phyloP scores from a whole-genome alignment of 1,140 invertebrate genomes.

The Drosophila ercepeae region DNA sequence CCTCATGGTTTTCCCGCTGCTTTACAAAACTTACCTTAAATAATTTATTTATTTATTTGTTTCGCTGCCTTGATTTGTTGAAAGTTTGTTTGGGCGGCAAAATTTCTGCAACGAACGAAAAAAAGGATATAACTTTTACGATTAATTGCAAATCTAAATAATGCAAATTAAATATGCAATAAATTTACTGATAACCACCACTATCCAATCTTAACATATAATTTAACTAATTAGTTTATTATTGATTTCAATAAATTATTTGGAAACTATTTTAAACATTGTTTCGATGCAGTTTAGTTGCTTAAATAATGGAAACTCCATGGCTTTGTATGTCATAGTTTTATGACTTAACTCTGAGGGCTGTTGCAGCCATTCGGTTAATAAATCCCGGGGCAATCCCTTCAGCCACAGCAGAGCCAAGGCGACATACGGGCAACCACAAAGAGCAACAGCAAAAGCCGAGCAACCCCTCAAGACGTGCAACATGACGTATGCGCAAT shows the following conservation, averaged over 20 bases:
- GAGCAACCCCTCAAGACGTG: neutral
- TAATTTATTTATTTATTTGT: conserved; percentile 40
- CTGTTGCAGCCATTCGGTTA: conserved; percentile 3
- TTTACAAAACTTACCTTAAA: conserved; percentile 34
- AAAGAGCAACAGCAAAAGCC: neutral
- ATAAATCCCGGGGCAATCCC: conserved; percentile 37
- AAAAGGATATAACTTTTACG: conserved; percentile 2
- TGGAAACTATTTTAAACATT: neutral
- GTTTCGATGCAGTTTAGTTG: neutral
- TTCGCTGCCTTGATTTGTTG: conserved; percentile 12
- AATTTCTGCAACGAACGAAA: conserved; percentile 32
- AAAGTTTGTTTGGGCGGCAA: conserved; percentile 10
- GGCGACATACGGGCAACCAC: neutral
- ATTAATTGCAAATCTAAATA: neutral
- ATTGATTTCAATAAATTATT: neutral
- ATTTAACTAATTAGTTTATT: neutral
- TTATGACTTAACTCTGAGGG: conserved; percentile 2
- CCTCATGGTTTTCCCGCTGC: conserved; percentile 14
- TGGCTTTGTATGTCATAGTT: conserved; percentile 19
- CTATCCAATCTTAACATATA: neutral
- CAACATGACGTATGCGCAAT: conserved; percentile 52
- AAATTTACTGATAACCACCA: neutral
- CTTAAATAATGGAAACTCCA: conserved; percentile 9
- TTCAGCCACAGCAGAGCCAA: conserved; percentile 42
- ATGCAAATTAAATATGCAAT: neutral